phyloP scores from a whole-genome alignment of 2,888 invertebrate genomes.

The Hypena proboscidalis region DNA sequence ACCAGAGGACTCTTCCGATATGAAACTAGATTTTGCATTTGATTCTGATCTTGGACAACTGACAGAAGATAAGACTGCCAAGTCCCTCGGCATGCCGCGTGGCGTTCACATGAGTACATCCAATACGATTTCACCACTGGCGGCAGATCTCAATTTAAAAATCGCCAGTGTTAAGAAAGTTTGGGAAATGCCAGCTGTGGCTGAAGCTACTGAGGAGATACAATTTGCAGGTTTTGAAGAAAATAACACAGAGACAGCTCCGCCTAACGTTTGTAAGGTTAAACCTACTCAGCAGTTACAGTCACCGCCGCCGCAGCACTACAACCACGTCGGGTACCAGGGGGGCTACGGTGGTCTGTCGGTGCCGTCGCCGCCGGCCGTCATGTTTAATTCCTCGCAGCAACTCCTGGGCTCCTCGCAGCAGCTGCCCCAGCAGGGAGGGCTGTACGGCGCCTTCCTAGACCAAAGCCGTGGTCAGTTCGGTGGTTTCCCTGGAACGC shows the following conservation, averaged over 20 bases:
- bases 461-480: slow-evolving; percentile 92
- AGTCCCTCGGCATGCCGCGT: slow-evolving; percentile 83
- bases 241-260: slow-evolving; percentile 76
- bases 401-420: slow-evolving; percentile 82
- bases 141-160: slow-evolving; percentile 96
- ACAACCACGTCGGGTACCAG: slow-evolving; percentile 90
- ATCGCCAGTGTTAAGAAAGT: slow-evolving; percentile 97
- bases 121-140: slow-evolving; percentile 91
- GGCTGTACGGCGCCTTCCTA: slow-evolving; percentile 93
- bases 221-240: slow-evolving; percentile 78
- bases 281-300: slow-evolving; percentile 93
- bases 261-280: slow-evolving; percentile 92
- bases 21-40: slow-evolving; percentile 96
- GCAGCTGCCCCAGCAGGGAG: slow-evolving; percentile 88
- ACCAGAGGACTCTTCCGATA: slow-evolving; percentile 92
- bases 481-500: slow-evolving; percentile 90
- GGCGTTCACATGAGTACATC: slow-evolving; percentile 87
- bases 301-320: slow-evolving; percentile 88
- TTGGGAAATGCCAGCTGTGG: slow-evolving; percentile 92
- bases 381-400: slow-evolving; percentile 92
- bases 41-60: slow-evolving; percentile 92
- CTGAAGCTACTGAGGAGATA: slow-evolving; percentile 84
- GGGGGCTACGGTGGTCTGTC: slow-evolving; percentile 91
- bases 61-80: slow-evolving; percentile 88
- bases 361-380: slow-evolving; percentile 94